Percentiles rank a stretch among this genome's conserved stretches.
These are phyloP conservation scores for Xenopus tropicalis DNA, from an alignment of 2,113 vertebrate species.

Conservation along the genomic window UCB_Xtro_10.0 CM004447.2:47790501-47791000, in stretches of 20 bases:
- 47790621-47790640: not conserved
- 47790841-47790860: not conserved
- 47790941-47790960: not conserved
- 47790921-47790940: slow-evolving; percentile 24
- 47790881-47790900: slow-evolving; percentile 30
- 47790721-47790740: slow-evolving; percentile 36
- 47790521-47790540: too few relatives aligned
- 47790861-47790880: slow-evolving; percentile 11
- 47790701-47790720: slow-evolving; percentile 34
- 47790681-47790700: slow-evolving; percentile 34
- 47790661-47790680: slow-evolving; percentile 27
- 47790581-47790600: too few relatives aligned
- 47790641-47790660: slow-evolving; percentile 24
- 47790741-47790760: slow-evolving; percentile 12
- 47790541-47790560: too few relatives aligned
- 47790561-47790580: too few relatives aligned
- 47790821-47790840: slow-evolving; percentile 34
- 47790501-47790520: too few relatives aligned
- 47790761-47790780: slow-evolving; percentile 29
- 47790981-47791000: not conserved
- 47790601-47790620: too few relatives aligned
- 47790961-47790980: not conserved
- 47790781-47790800: slow-evolving; percentile 42
- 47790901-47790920: slow-evolving; percentile 21
- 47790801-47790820: slow-evolving; percentile 40